phyloP scores from a whole-genome alignment of 2,888 invertebrate genomes.

The Chesias legatella region DNA sequence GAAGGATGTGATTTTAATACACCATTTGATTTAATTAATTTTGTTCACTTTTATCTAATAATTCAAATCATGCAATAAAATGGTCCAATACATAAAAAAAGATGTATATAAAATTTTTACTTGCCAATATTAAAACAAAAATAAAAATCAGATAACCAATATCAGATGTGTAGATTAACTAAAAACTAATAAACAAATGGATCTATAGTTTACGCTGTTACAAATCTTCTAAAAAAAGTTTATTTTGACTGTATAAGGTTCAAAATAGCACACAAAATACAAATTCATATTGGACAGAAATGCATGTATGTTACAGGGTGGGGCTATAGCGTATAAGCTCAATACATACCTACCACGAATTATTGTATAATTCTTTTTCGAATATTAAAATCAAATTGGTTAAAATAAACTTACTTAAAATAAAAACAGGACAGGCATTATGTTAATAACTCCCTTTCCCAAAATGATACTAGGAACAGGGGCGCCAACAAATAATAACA shows the following conservation, averaged over 20 bases:
- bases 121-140: too few relatives aligned
- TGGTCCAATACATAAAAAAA: background rate
- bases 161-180: conserved; percentile 6
- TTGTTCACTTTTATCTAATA: background rate
- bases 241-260: conserved; percentile 6
- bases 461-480: too few relatives aligned
- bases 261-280: conserved; percentile 16
- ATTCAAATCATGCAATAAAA: background rate
- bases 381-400: too few relatives aligned
- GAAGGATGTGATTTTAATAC: background rate
- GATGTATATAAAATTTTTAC: too few relatives aligned
- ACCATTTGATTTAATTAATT: background rate
- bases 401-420: too few relatives aligned
- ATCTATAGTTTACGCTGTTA: background rate
- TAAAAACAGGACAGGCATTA: too few relatives aligned
- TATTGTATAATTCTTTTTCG: too few relatives aligned
- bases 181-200: background rate
- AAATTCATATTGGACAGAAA: conserved; percentile 32
- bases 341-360: too few relatives aligned
- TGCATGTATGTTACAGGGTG: conserved; percentile 20
- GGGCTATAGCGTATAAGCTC: too few relatives aligned
- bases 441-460: too few relatives aligned
- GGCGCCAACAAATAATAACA: too few relatives aligned
- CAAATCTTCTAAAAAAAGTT: conserved; percentile 3
- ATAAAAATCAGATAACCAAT: too few relatives aligned